Base-by-base conservation (phyloP, 2,888 invertebrate species). In the Caradrina kadenii region DNA sequence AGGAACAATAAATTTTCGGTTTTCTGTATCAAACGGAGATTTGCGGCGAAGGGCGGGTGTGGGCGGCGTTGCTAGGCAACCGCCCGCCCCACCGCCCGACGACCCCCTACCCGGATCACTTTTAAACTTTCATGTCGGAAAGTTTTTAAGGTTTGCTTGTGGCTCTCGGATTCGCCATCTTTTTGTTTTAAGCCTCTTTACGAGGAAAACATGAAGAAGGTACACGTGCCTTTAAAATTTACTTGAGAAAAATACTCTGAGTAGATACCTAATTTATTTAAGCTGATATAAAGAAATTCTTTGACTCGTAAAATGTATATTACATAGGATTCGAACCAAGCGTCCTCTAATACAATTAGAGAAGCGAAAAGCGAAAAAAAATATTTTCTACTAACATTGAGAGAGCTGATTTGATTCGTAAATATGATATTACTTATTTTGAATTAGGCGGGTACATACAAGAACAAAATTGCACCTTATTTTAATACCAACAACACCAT, bases 81-180 rank as follows among this genome's bases (percentile, higher is more conserved):
- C 87, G 80, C 73, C 81, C 85, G 83, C 66, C 69, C 83, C 63
- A 76, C 76, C 82, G 66, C 76, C 73, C 76, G 65, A 77, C 82
- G 72, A 62, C 73, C 81, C 89, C 87, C 86, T 88, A 84, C 87
- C 86, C 89, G 89, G 92, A 94, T 94, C 95, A 95, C 95, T 96
- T 96, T 96, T 96, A 95, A 96, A 96, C 95, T 96, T 96, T 95
- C 94, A 95, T 95, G 94, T 94, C 93, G 93, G 91, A 93, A 95
- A 95, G 93, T 95, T 95, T 94, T 95, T 93, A 94, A 94, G 94
- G 93, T 94, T 94, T 93, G 91, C 94, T 93, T 92, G 94, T 91
- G 94, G 94, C 92, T 93, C 92, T 92, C 88, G 89, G 92, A 91
- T 90, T 92, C 93, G 88, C 88, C 91, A 89, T 92, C 92, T 94